Evolutionary conservation across 2,797 vertebrate species (phyloP).

Genomic region (Sorex maritimensis): DNA sequence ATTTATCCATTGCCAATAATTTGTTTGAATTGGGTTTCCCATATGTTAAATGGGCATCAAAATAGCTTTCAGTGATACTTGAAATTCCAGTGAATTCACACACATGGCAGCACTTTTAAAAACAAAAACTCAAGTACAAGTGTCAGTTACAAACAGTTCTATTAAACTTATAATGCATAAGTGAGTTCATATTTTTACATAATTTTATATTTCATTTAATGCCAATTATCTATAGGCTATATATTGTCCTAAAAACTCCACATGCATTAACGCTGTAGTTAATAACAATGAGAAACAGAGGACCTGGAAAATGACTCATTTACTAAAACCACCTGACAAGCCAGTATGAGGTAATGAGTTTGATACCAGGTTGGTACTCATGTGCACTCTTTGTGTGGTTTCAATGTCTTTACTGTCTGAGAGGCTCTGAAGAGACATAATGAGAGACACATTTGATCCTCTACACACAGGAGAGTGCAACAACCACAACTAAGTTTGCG

Average conservation of each 20-base stretch:
- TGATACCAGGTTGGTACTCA: background rate
- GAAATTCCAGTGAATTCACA: background rate
- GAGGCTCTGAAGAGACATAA: too few relatives aligned
- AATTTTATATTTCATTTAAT: constrained; percentile 32
- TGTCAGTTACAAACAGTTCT: background rate
- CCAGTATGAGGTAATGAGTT: background rate
- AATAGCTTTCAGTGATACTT: background rate
- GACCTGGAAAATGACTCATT: background rate
- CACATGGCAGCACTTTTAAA: background rate
- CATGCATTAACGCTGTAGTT: background rate
- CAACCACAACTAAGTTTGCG: too few relatives aligned
- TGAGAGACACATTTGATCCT: too few relatives aligned
- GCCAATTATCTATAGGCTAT: background rate
- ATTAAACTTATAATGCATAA: constrained; percentile 9
- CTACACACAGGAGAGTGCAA: too few relatives aligned
- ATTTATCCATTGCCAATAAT: background rate
- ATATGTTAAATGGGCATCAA: background rate
- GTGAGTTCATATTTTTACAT: background rate
- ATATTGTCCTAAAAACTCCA: background rate
- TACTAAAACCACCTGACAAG: background rate
- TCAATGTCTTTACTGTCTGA: too few relatives aligned
- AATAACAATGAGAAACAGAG: background rate
- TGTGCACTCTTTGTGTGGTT: too few relatives aligned
- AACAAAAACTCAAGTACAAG: background rate
- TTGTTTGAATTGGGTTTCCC: constrained; percentile 24